Evolutionary conservation across 92 coral and sea anemone species (phyloP), one percentile per base, ranked within the genome.

Genomic region (Nematostella vectensis): DNA sequence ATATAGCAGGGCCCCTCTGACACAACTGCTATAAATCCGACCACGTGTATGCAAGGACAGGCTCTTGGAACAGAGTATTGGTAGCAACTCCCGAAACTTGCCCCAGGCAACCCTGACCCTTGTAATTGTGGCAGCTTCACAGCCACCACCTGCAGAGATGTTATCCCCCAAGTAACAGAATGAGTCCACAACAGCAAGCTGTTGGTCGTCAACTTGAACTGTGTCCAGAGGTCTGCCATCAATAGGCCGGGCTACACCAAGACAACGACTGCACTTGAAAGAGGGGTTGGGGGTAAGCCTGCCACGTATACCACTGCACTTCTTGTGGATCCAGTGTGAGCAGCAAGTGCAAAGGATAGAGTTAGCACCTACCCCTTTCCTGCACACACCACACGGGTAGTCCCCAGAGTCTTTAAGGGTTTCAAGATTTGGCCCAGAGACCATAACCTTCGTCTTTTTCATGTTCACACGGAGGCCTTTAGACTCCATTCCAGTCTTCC

Each of bases 311-410:
- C 47, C 50, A 39, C 61, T 50, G 38, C 69, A 63, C 27, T 39
- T 31, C 48, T 49, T 50, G 31, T 63, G 69, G 17, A 61, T 58
- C 68, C 68, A 63, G 13, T 27, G 20, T 3, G 26, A 16, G 25
- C 53, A 36, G 3, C 3, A 2, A 50, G 11, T 6, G 50, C 61
- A 63, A 27, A n/a, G 42, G 51, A 65, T 38, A 43, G 71, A 65
- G 49, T 54, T 53, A 15, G 20, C 36, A 3, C 62, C 62, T 24
- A 65, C 71, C n/a, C 71, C 71, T 26, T 53, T 65, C 16, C 38
- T 30, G 45, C 71, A 65, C 26, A 57, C 58, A 30, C 58, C 74
- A 68, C 74, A 68, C 15, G 72, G 72, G 19, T 42, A 47, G 19
- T 63, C 23, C 1, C 61, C 70, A 19, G 57, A 49, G 29, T 58